Conservation (phyloP, 2,888 invertebrate genomes). For the Neoitamus cyanurus region DNA sequence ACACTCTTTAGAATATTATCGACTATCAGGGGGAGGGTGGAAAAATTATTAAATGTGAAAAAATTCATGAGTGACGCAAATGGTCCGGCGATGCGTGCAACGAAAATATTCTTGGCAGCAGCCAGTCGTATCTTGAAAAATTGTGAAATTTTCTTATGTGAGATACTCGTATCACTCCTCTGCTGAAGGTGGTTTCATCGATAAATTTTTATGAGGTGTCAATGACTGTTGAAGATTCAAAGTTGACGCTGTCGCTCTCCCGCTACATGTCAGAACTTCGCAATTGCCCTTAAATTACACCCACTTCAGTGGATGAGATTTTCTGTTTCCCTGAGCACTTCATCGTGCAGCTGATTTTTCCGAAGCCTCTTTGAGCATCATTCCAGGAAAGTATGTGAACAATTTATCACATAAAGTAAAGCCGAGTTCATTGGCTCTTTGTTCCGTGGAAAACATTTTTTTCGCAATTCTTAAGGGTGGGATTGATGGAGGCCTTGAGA, state of each 20-base stretch:
- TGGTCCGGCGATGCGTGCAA: background rate
- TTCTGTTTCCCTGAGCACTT: background rate
- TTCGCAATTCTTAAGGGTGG: background rate
- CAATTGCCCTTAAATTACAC: background rate
- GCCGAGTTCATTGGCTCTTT: background rate
- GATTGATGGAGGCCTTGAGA: background rate
- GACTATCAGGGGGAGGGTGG: background rate
- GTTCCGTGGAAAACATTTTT: background rate
- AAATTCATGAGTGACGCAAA: background rate
- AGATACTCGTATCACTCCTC: background rate
- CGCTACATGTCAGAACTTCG: background rate
- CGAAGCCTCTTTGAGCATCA: background rate
- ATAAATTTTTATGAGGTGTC: slow-evolving; percentile 1
- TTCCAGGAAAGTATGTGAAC: background rate
- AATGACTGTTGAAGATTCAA: background rate
- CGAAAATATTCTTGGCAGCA: background rate
- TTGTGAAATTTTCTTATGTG: background rate
- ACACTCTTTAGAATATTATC: background rate
- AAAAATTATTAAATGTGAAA: background rate
- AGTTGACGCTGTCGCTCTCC: background rate
- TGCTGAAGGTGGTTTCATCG: background rate
- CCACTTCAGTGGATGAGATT: no score
- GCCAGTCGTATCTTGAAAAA: background rate
- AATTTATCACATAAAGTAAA: background rate
- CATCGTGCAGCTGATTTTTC: background rate